Conservation (phyloP, 2,888 invertebrate genomes). For the Ommatoiulus sabulosus region DNA sequence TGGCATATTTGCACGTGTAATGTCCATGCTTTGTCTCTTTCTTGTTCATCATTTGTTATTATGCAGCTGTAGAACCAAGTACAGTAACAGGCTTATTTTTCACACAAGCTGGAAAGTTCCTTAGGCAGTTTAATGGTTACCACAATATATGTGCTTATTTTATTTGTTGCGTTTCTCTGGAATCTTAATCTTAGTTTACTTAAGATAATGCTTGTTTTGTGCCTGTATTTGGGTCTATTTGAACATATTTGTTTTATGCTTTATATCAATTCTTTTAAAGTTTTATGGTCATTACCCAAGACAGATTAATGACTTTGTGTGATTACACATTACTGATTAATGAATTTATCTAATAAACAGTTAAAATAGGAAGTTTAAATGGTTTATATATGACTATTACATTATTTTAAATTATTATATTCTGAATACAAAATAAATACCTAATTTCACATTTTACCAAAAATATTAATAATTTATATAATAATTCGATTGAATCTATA, state of each 20-base stretch:
- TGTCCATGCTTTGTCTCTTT: constrained; percentile 8
- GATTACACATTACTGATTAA: no score
- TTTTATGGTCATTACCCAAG: no score
- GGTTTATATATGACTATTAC: no score
- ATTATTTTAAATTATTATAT: no score
- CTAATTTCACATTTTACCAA: no score
- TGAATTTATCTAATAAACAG: no score
- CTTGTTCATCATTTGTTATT: constrained; percentile 32
- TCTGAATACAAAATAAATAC: no score
- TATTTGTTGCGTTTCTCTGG: background rate
- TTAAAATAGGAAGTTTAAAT: no score
- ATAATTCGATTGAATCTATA: background rate
- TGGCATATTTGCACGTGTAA: background rate
- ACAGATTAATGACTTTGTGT: no score
- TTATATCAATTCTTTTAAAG: no score
- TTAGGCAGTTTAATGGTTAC: background rate
- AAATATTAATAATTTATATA: no score
- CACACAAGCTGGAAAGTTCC: constrained; percentile 52
- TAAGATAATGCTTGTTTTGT: background rate
- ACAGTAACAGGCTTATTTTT: constrained; percentile 47
- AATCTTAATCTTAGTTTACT: background rate
- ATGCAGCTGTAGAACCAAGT: constrained; percentile 26
- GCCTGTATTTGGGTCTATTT: background rate
- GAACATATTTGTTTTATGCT: no score
- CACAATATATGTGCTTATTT: constrained; percentile 37